These are phyloP conservation scores for Mermis nigrescens DNA, from an alignment of 2,888 invertebrate genomes.

Conservation along the genomic window DNA sequence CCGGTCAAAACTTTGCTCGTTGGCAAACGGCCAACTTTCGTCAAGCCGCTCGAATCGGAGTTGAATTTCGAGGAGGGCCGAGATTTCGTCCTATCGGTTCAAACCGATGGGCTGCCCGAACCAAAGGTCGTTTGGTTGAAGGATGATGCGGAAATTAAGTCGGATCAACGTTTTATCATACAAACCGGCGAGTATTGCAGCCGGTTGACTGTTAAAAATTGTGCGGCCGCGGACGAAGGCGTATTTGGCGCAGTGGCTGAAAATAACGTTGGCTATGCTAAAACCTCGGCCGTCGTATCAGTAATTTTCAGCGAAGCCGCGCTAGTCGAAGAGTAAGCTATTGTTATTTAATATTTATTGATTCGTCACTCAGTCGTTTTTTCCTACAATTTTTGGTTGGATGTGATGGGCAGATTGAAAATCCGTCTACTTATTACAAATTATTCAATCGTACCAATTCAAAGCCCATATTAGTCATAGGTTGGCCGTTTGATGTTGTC, in stretches of 20 bases:
- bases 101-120: conserved; percentile 13
- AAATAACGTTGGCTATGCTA: conserved; percentile 33
- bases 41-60: not conserved
- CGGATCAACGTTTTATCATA: conserved; percentile 21
- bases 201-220: conserved; percentile 26
- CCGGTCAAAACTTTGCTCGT: conserved; percentile 5
- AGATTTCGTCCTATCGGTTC: conserved; percentile 16
- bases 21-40: conserved; percentile 6
- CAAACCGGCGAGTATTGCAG: conserved; percentile 22
- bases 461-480: too few relatives aligned
- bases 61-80: conserved; percentile 14
- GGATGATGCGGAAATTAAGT: conserved; percentile 18
- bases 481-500: too few relatives aligned
- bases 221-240: conserved; percentile 32
- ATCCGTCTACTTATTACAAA: too few relatives aligned
- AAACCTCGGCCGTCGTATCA: not conserved
- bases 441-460: too few relatives aligned
- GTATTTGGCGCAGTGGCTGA: conserved; percentile 34
- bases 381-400: too few relatives aligned
- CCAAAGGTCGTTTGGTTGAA: conserved; percentile 13
- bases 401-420: too few relatives aligned
- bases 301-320: not conserved
- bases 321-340: not conserved
- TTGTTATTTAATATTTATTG: too few relatives aligned
- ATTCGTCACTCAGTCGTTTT: too few relatives aligned